These are phyloP conservation scores for Pyrgilauda ruficollis DNA, from an alignment of 2,113 vertebrate genomes.

Conservation along the genomic window DNA sequence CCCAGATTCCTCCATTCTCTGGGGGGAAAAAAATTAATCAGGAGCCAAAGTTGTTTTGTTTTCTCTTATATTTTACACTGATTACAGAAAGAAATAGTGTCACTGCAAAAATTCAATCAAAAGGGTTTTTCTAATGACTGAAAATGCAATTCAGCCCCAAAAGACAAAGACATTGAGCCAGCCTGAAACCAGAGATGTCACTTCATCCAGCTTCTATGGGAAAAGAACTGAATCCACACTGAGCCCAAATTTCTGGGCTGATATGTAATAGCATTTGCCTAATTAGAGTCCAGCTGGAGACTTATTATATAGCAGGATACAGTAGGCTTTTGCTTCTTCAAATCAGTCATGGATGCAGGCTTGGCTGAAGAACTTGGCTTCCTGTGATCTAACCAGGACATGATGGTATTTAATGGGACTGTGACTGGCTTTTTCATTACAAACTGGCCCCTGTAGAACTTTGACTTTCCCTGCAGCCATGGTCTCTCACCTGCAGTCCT, in stretches of 20 bases:
- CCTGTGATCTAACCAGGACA: background rate
- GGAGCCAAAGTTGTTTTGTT: background rate
- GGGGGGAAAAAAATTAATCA: background rate
- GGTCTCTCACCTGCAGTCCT: background rate
- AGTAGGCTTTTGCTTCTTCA: background rate
- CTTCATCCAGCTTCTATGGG: background rate
- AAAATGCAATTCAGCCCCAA: background rate
- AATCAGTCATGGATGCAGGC: background rate
- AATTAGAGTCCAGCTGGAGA: background rate
- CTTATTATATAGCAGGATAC: background rate
- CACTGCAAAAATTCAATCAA: background rate
- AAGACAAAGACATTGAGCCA: background rate
- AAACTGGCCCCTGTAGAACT: background rate
- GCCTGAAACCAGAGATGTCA: background rate
- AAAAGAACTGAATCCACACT: background rate
- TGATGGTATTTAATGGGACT: background rate
- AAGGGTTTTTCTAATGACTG: background rate
- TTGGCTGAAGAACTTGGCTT: background rate
- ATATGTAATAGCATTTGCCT: background rate
- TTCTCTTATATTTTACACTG: background rate
- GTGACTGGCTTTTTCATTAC: background rate
- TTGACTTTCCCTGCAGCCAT: background rate
- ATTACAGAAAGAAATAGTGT: background rate
- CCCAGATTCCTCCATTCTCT: slow-evolving; percentile 3
- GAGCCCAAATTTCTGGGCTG: background rate